phyloP scores from a whole-genome alignment of 2,797 vertebrate species.

The Urophycis tenuis region DNA sequence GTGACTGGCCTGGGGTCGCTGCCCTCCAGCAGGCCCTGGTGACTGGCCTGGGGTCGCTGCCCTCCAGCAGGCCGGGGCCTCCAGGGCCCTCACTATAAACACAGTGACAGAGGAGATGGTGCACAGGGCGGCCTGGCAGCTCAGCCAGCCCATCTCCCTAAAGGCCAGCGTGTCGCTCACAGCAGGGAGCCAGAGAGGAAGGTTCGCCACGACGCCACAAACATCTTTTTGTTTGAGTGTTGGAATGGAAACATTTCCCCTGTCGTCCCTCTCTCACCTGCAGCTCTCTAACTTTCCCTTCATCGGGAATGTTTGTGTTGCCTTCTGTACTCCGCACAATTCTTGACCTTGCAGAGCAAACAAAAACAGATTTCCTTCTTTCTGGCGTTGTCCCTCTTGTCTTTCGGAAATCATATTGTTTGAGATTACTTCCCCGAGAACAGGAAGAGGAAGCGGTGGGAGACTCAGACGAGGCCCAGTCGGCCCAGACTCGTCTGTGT shows the following conservation, averaged over 20 bases:
- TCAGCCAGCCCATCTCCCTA: slow-evolving; percentile 27
- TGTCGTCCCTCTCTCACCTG: background rate
- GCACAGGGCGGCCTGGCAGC: slow-evolving; percentile 42
- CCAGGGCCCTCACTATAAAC: slow-evolving; percentile 56
- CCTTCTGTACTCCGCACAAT: background rate
- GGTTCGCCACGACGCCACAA: slow-evolving; percentile 9
- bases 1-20: slow-evolving; percentile 20
- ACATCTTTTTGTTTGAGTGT: background rate
- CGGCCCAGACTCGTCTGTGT: slow-evolving; percentile 29
- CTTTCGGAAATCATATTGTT: slow-evolving; percentile 73
- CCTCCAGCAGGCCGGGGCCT: slow-evolving; percentile 41
- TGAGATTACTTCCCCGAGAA: slow-evolving; percentile 69
- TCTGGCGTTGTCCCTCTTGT: slow-evolving; percentile 47
- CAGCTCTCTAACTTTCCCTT: background rate
- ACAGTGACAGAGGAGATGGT: slow-evolving; percentile 54
- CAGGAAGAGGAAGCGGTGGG: slow-evolving; percentile 47
- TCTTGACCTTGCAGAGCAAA: background rate
- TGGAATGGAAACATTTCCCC: background rate
- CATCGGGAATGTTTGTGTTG: background rate
- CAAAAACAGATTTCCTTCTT: slow-evolving; percentile 39
- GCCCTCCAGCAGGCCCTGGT: too few species aligned
- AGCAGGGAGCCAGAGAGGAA: slow-evolving; percentile 11
- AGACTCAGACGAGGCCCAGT: slow-evolving; percentile 33
- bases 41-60: slow-evolving; percentile 19
- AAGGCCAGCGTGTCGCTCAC: slow-evolving; percentile 47